These are phyloP conservation scores for Zaprionus ghesquierei DNA, from an alignment of 1,140 invertebrate genomes.

Conservation along the genomic window DNA sequence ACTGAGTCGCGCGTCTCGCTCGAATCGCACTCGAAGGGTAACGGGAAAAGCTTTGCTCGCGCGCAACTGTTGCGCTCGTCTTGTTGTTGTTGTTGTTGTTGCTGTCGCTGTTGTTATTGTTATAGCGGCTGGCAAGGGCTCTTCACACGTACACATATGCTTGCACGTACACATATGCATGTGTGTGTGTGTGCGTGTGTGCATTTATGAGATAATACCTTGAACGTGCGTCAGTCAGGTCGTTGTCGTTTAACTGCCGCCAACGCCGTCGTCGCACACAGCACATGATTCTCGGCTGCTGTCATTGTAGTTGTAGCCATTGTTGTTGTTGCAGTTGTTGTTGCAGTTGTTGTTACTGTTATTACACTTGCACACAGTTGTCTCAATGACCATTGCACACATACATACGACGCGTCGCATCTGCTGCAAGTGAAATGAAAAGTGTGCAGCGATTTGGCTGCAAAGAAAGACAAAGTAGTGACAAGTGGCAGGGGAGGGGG, in stretches of 20 bases:
- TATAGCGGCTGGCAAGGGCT: constrained; percentile 54
- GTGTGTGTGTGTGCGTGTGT: constrained; percentile 20
- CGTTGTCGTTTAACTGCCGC: constrained; percentile 66
- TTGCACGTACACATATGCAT: not conserved
- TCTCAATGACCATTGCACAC: not conserved
- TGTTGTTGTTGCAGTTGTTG: constrained; percentile 12
- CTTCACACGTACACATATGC: constrained; percentile 11
- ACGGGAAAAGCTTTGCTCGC: constrained; percentile 40
- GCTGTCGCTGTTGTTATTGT: constrained; percentile 27
- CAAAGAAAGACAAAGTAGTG: not conserved
- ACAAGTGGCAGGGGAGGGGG: too few relatives aligned
- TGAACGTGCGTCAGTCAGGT: constrained; percentile 79
- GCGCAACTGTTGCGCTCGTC: constrained; percentile 63
- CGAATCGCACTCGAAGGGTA: not conserved
- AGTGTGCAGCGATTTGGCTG: constrained; percentile 32
- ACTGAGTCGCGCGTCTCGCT: constrained; percentile 6
- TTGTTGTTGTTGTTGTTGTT: constrained; percentile 15
- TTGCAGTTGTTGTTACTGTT: constrained; percentile 10
- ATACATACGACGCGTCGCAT: not conserved
- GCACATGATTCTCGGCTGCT: constrained; percentile 24
- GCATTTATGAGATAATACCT: constrained; percentile 80
- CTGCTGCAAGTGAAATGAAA: constrained; percentile 60
- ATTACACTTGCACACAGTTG: not conserved
- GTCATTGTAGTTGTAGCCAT: constrained; percentile 7
- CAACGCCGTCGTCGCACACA: constrained; percentile 22